phyloP scores from a whole-genome alignment of 2,888 invertebrate species.

The Hartigia nigra region DNA sequence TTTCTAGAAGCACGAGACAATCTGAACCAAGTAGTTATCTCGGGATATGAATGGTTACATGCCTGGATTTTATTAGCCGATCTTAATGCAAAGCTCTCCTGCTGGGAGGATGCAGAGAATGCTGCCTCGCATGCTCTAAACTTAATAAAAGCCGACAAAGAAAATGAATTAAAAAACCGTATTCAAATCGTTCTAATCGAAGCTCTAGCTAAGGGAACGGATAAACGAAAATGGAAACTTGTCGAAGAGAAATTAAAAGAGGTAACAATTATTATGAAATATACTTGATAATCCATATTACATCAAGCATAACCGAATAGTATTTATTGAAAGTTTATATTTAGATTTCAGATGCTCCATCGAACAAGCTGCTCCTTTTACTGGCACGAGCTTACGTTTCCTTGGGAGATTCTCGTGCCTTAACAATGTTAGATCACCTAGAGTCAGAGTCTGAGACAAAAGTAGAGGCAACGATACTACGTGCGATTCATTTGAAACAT shows the following conservation, averaged over 20 bases:
- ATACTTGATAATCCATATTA: no score
- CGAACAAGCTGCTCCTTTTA: constrained; percentile 41
- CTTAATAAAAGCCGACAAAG: constrained; percentile 53
- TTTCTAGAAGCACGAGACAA: constrained; percentile 70
- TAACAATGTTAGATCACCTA: constrained; percentile 58
- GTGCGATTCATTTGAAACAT: constrained; percentile 68
- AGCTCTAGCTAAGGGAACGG: constrained; percentile 63
- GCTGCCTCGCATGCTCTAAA: constrained; percentile 61
- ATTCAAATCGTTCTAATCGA: constrained; percentile 60
- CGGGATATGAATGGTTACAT: constrained; percentile 65
- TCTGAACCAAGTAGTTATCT: constrained; percentile 63
- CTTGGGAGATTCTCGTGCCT: constrained; percentile 61
- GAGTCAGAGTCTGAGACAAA: constrained; percentile 44
- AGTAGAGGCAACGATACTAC: constrained; percentile 62
- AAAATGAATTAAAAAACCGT: constrained; percentile 45
- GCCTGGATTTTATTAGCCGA: constrained; percentile 68
- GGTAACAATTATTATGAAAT: constrained; percentile 45
- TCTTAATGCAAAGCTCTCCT: constrained; percentile 67
- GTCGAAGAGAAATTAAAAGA: constrained; percentile 59
- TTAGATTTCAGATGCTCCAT: constrained; percentile 22
- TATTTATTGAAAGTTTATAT: no score
- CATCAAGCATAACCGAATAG: no score
- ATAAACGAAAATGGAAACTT: constrained; percentile 67
- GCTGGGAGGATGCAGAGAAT: constrained; percentile 67
- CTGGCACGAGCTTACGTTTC: constrained; percentile 63